A percentile compares a stretch with the other conserved stretches of the same genome.
Conservation (phyloP, 2,888 invertebrate species). For the Salpingus planirostris region DNA sequence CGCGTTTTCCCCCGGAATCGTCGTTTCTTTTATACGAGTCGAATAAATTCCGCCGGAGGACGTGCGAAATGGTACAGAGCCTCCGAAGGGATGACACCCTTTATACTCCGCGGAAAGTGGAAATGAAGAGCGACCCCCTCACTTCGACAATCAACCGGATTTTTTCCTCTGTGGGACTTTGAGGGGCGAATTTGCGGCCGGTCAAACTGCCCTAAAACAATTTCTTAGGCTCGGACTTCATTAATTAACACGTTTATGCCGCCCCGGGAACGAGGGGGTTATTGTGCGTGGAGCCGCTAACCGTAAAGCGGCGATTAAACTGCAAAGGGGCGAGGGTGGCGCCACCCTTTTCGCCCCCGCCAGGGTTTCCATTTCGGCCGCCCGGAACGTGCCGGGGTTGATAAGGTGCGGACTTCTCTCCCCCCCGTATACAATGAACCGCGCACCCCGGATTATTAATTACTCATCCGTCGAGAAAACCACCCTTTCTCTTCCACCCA, state of each 20-base stretch:
- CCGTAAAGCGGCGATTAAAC: slow-evolving; percentile 17
- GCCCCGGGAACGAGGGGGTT: slow-evolving; percentile 13
- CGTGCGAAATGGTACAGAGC: slow-evolving; percentile 29
- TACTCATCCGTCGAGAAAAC: no score
- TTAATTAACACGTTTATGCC: slow-evolving; percentile 18
- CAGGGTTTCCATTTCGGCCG: no score
- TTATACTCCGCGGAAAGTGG: no score
- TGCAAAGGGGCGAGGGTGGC: slow-evolving; percentile 11
- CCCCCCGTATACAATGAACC: no score
- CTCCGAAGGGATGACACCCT: slow-evolving; percentile 24
- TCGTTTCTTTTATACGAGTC: slow-evolving; percentile 28
- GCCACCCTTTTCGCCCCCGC: slow-evolving; percentile 5
- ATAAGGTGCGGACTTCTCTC: no score
- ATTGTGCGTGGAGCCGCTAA: slow-evolving; percentile 17
- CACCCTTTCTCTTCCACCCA: no score
- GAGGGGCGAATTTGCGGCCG: slow-evolving; percentile 9
- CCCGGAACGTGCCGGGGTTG: no score
- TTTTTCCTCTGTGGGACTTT: no score
- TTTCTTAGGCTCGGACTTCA: slow-evolving; percentile 16
- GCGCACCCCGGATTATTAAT: no score
- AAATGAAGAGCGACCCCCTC: no score
- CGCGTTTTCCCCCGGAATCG: slow-evolving; percentile 27
- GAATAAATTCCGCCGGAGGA: slow-evolving; percentile 29
- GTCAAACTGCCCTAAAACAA: slow-evolving; percentile 13
- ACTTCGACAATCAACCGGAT: no score